These are phyloP conservation scores for Lycaena phlaeas DNA, from an alignment of 2,888 invertebrate species.

Conservation along the genomic window DNA sequence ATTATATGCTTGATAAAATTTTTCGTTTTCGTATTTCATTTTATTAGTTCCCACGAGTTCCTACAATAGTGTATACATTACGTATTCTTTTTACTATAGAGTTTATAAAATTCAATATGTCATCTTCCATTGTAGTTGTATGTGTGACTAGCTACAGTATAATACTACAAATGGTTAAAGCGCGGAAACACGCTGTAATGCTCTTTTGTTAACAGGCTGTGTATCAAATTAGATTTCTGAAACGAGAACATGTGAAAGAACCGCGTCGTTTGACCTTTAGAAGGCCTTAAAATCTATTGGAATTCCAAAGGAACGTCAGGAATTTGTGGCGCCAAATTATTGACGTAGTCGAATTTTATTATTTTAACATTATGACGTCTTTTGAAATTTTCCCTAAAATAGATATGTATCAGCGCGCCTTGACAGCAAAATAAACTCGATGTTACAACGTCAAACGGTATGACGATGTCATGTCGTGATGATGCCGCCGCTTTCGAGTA, in stretches of 20 bases:
- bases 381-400: too few relatives aligned
- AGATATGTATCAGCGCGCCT: too few relatives aligned
- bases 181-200: conserved; percentile 50
- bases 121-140: conserved; percentile 3
- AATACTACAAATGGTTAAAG: conserved; percentile 22
- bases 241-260: not conserved
- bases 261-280: not conserved
- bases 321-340: not conserved
- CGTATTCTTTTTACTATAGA: not conserved
- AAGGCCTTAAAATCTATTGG: not conserved
- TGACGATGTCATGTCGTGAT: too few relatives aligned
- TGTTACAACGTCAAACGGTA: too few relatives aligned
- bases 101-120: conserved; percentile 1
- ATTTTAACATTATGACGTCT: too few relatives aligned
- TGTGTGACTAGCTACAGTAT: conserved; percentile 2
- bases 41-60: conserved; percentile 27
- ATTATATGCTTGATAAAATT: too few relatives aligned
- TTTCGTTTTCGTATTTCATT: too few relatives aligned
- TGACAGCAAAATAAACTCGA: too few relatives aligned
- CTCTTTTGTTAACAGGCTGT: conserved; percentile 33
- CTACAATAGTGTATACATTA: conserved; percentile 4
- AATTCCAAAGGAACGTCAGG: not conserved
- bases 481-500: too few relatives aligned
- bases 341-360: too few relatives aligned
- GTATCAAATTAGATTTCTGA: not conserved